Base-by-base conservation (phyloP, 2,888 invertebrate genomes). In the Gari tellinella region DNA sequence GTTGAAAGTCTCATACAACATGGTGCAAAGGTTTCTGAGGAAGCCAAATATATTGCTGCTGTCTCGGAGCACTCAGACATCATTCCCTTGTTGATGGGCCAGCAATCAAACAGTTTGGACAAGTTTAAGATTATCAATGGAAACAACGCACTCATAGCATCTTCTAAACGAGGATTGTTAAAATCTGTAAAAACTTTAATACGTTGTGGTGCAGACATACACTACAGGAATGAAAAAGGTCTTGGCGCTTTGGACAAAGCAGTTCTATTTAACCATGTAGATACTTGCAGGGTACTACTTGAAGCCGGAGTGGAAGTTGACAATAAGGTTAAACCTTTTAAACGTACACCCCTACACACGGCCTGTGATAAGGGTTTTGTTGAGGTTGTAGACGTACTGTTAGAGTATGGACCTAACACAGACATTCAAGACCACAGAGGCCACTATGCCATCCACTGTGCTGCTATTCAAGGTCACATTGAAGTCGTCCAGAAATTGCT, bases 281-380 rank as follows among this genome's bases (percentile, higher is more conserved):
- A 62, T 12, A 41, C 66, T 14, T 25, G 43, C 7, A 37, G 58
- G 31, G 5, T 58, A 2, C 48, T 75, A 25, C 14, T 69, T 19
- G 60, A 70, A 0, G 31, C 43, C 12, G 60, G 56, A 31, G 62
- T 66, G 1, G 63, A 61, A 19, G 12, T 70, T n/a, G 43, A 70
- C 49, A 40, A 38, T 5, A 57, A 45, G 26, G 48, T 49, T 21
- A 37, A 43, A 2, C 62, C 58, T 38, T 75, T 63, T 48, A 70
- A 70, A 43, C 43, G 67, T 45, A 63, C 70, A 4, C 75, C 75
- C 26, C 26, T 75, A 26, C 75, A 75, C 25, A 51, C 58, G 19
- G 70, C 75, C 14, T 57, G 41, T 40, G 75, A 75, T 60, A 38
- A 58, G 21, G 66, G 60, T 10, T 21, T 41, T 3, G 5, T 10